phyloP scores from a whole-genome alignment of 2,797 vertebrate species.

The Peromyscus attwateri region DNA sequence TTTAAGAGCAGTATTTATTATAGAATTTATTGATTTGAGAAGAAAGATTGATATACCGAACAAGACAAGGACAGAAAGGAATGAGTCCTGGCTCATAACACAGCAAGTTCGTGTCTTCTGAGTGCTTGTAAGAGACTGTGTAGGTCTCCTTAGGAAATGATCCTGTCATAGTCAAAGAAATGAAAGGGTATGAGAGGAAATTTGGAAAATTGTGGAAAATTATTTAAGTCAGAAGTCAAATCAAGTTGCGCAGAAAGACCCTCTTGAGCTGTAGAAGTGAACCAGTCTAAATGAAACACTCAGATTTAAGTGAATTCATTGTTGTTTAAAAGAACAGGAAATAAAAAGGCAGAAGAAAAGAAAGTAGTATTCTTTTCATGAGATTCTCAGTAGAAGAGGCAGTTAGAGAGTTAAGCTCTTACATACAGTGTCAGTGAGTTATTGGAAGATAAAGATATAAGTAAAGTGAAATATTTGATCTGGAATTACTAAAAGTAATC shows the following conservation, averaged over 20 bases:
- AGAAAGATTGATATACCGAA: neutral
- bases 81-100: neutral
- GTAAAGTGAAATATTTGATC: neutral
- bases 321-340: constrained; percentile 27
- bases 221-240: constrained; percentile 38
- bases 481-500: constrained; percentile 45
- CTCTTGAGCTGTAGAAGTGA: neutral
- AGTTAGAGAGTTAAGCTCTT: constrained; percentile 2
- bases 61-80: neutral
- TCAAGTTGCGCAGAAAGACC: neutral
- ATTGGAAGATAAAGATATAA: constrained; percentile 43
- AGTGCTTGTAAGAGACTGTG: neutral
- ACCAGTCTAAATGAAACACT: neutral
- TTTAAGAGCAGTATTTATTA: constrained; percentile 28
- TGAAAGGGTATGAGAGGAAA: neutral
- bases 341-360: constrained; percentile 25
- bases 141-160: neutral
- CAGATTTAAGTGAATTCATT: neutral
- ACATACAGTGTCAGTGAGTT: neutral
- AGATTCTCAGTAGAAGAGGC: neutral
- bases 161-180: neutral
- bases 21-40: neutral
- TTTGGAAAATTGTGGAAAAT: constrained; percentile 2
- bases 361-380: constrained; percentile 17
- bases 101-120: neutral